Evolutionary conservation across 2,797 vertebrate genomes (phyloP).

Genomic region (Sternarchorhynchus goeldii): DNA sequence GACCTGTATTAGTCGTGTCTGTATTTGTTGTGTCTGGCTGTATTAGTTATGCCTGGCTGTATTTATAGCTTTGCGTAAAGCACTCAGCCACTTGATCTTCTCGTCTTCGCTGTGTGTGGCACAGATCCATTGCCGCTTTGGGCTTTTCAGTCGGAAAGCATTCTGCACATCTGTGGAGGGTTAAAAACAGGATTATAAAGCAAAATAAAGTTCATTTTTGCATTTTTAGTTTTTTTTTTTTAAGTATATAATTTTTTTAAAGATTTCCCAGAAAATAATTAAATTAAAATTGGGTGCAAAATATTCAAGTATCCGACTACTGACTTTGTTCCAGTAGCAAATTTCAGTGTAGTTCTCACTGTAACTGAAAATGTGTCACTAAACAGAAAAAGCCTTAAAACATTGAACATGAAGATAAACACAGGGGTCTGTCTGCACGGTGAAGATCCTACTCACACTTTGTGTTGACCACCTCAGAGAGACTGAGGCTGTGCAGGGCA

Average conservation of each 20-base stretch:
- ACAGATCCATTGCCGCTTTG: slow-evolving; percentile 76
- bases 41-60: slow-evolving; percentile 57
- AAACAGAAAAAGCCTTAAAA: neutral
- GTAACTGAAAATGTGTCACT: neutral
- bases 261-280: neutral
- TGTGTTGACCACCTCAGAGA: slow-evolving; percentile 75
- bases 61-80: slow-evolving; percentile 65
- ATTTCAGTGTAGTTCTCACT: neutral
- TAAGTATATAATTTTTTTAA: no score
- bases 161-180: slow-evolving; percentile 75
- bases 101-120: slow-evolving; percentile 72
- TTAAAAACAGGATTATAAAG: neutral
- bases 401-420: neutral
- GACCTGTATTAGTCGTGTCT: neutral
- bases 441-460: slow-evolving; percentile 72
- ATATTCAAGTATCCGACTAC: neutral
- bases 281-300: no score
- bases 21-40: neutral
- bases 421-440: neutral
- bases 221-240: no score
- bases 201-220: no score
- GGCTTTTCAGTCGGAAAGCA: slow-evolving; percentile 78
- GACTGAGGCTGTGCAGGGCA: slow-evolving; percentile 70
- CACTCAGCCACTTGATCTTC: slow-evolving; percentile 74
- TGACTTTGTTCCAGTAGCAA: neutral